Evolutionary conservation across 2,888 invertebrate species (phyloP).

Genomic region (Halictus ligatus): DNA sequence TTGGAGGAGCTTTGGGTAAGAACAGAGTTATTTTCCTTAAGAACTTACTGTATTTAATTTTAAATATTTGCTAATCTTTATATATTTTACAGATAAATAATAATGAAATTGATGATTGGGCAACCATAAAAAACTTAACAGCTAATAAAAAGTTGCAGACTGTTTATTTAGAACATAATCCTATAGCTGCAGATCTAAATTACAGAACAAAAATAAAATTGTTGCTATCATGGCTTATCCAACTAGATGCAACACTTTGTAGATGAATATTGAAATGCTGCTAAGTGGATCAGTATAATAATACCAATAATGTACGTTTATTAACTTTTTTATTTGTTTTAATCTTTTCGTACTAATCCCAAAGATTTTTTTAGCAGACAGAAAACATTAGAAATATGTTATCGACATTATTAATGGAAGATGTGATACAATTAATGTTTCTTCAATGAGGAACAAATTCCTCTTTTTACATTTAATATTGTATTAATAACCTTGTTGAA

Average conservation of each 20-base stretch:
- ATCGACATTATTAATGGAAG: neutral
- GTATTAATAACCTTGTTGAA: slow-evolving; percentile 10
- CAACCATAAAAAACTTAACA: slow-evolving; percentile 90
- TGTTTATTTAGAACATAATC: slow-evolving; percentile 97
- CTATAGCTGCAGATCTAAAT: slow-evolving; percentile 92
- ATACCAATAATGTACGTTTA: slow-evolving; percentile 22
- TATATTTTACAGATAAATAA: slow-evolving; percentile 91
- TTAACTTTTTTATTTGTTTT: slow-evolving; percentile 23
- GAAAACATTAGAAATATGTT: neutral
- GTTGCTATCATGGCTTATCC: slow-evolving; percentile 92
- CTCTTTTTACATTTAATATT: slow-evolving; percentile 27
- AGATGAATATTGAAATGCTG: slow-evolving; percentile 84
- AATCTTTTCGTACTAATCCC: slow-evolving; percentile 27
- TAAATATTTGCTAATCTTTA: slow-evolving; percentile 33
- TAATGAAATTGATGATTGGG: slow-evolving; percentile 95
- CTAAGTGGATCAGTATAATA: neutral
- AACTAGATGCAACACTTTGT: slow-evolving; percentile 98
- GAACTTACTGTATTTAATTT: slow-evolving; percentile 17
- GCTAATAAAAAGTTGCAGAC: slow-evolving; percentile 90
- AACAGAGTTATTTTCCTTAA: neutral
- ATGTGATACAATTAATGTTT: slow-evolving; percentile 16
- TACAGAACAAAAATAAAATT: slow-evolving; percentile 97
- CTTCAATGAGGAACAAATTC: slow-evolving; percentile 23
- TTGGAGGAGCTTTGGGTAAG: slow-evolving; percentile 97
- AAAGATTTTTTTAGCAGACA: slow-evolving; percentile 30